phyloP scores from a whole-genome alignment of 2,113 vertebrate genomes.

The Puffinus mauretanicus region DNA sequence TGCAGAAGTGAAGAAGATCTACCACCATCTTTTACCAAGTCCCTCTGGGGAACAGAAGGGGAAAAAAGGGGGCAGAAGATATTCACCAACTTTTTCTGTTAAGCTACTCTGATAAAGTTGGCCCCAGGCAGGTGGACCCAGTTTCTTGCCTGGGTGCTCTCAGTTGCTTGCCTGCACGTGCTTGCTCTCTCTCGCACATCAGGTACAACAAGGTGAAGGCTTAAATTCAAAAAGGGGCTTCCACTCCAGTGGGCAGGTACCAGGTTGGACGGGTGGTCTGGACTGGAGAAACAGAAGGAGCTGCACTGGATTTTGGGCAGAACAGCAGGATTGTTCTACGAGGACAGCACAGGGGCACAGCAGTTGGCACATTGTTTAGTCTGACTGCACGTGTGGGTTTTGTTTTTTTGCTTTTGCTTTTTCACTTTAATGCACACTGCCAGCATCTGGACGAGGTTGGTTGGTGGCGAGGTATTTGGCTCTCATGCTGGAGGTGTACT shows the following conservation, averaged over 20 bases:
- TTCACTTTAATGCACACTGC: conserved; percentile 78
- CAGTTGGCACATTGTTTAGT: conserved; percentile 69
- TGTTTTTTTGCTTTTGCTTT: conserved; percentile 27
- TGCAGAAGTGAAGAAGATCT: background rate
- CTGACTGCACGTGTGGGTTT: conserved; percentile 25
- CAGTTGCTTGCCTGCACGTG: background rate
- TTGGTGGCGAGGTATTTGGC: conserved; percentile 98
- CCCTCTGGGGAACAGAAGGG: background rate
- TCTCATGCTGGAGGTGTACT: conserved; percentile 99
- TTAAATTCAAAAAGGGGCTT: conserved; percentile 24
- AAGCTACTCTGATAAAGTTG: background rate
- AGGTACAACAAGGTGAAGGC: background rate
- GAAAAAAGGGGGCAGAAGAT: background rate
- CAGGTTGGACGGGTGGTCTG: conserved; percentile 4
- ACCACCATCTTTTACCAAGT: background rate
- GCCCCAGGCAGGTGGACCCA: background rate
- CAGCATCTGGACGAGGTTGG: conserved; percentile 87
- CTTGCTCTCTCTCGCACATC: background rate
- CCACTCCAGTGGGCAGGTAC: conserved; percentile 1
- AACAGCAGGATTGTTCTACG: conserved; percentile 53
- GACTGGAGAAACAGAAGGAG: conserved; percentile 37
- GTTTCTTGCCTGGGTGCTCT: background rate
- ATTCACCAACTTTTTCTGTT: background rate
- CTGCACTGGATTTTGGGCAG: conserved; percentile 45
- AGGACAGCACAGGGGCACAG: conserved; percentile 60